These are phyloP conservation scores for Leistus spinibarbis DNA, from an alignment of 2,888 invertebrate genomes.

Conservation along the genomic window DNA sequence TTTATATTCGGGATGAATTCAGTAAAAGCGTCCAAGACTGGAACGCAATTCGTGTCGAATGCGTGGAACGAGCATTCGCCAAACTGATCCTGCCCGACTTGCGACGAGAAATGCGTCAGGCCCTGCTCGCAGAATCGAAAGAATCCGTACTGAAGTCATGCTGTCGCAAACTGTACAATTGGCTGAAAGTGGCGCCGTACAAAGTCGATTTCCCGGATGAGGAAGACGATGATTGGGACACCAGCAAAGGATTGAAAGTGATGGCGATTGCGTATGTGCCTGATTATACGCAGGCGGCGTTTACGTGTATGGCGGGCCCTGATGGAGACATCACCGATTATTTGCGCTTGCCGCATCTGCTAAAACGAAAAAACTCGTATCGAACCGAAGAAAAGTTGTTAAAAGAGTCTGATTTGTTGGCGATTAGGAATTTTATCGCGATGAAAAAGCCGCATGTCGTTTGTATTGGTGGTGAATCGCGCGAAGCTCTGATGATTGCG, in stretches of 20 bases:
- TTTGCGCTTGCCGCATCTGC: constrained; percentile 82
- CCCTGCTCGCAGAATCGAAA: constrained; percentile 84
- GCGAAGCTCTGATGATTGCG: constrained; percentile 82
- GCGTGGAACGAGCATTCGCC: constrained; percentile 85
- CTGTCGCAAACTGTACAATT: constrained; percentile 85
- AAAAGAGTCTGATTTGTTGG: constrained; percentile 68
- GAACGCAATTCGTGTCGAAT: constrained; percentile 88
- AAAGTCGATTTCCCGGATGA: constrained; percentile 74
- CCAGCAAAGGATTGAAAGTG: constrained; percentile 80
- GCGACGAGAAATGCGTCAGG: constrained; percentile 80
- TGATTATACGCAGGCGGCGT: constrained; percentile 83
- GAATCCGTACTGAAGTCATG: constrained; percentile 84
- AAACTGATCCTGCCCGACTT: constrained; percentile 90
- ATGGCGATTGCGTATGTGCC: constrained; percentile 89
- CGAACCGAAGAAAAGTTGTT: constrained; percentile 67
- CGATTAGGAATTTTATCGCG: constrained; percentile 80
- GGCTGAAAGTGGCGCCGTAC: constrained; percentile 88
- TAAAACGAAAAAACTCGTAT: constrained; percentile 79
- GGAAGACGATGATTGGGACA: constrained; percentile 92
- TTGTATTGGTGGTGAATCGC: constrained; percentile 79
- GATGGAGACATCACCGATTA: constrained; percentile 95
- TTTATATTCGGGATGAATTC: constrained; percentile 91
- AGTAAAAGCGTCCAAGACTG: constrained; percentile 93
- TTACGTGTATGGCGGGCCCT: constrained; percentile 83
- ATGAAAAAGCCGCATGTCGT: constrained; percentile 94